Evolutionary conservation across 2,888 invertebrate genomes (phyloP).

Genomic region (Isoperla grammatica): DNA sequence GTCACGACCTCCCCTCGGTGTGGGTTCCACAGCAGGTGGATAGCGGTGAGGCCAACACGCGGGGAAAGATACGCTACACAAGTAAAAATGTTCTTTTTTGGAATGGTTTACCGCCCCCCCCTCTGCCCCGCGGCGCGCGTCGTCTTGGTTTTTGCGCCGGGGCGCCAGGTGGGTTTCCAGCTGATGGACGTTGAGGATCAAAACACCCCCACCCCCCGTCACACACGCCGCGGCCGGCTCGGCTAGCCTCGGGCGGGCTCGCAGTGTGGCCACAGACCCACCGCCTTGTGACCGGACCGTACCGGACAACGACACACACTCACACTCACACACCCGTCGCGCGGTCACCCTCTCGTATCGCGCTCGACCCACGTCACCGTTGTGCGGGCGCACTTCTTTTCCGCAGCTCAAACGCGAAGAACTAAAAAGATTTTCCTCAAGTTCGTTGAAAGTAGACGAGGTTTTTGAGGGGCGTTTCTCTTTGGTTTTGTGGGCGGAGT

Average conservation of each 20-base stretch:
- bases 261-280: slow-evolving; percentile 10
- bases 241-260: slow-evolving; percentile 3
- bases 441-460: slow-evolving; percentile 25
- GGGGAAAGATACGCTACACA: slow-evolving; percentile 4
- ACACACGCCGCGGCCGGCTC: background rate
- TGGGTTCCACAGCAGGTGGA: slow-evolving; percentile 22
- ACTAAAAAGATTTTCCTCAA: slow-evolving; percentile 26
- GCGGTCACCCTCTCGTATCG: background rate
- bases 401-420: slow-evolving; percentile 31
- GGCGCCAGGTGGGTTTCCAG: slow-evolving; percentile 14
- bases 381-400: slow-evolving; percentile 20
- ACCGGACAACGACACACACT: background rate
- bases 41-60: slow-evolving; percentile 15
- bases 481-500: slow-evolving; percentile 28
- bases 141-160: slow-evolving; percentile 1
- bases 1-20: slow-evolving; percentile 15
- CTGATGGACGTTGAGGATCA: slow-evolving; percentile 17
- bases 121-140: slow-evolving; percentile 3
- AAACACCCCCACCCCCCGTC: slow-evolving; percentile 6
- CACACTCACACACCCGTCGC: background rate
- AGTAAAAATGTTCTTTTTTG: slow-evolving; percentile 10
- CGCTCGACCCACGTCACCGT: too few relatives aligned
- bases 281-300: background rate
- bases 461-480: slow-evolving; percentile 30
- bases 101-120: slow-evolving; percentile 6